Conservation (phyloP, 2,888 invertebrate species). For the Esperia sulphurella region DNA sequence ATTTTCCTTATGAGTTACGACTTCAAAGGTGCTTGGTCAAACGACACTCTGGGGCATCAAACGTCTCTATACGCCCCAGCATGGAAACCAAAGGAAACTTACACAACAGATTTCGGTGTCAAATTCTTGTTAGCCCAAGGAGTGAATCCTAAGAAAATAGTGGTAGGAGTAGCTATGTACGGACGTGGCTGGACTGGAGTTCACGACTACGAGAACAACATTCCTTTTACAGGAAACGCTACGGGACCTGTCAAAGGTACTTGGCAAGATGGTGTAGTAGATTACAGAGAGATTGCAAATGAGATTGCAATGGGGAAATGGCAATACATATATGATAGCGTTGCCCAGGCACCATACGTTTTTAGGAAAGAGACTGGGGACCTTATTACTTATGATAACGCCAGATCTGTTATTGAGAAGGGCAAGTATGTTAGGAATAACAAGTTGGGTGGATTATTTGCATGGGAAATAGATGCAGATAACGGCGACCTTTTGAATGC, state of each 20-base stretch:
- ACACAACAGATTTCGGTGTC: constrained; percentile 72
- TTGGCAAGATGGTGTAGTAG: constrained; percentile 73
- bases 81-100: constrained; percentile 67
- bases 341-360: constrained; percentile 71
- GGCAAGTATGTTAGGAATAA: constrained; percentile 71
- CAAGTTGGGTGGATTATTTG: constrained; percentile 66
- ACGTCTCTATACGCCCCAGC: constrained; percentile 61
- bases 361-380: constrained; percentile 65
- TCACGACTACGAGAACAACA: constrained; percentile 48
- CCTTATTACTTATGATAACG: constrained; percentile 66
- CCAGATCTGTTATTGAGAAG: constrained; percentile 67
- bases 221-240: constrained; percentile 68
- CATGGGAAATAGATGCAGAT: constrained; percentile 73
- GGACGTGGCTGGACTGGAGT: constrained; percentile 74
- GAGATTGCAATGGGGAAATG: constrained; percentile 64
- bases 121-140: constrained; percentile 67
- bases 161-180: constrained; percentile 72
- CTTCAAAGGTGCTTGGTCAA: constrained; percentile 74
- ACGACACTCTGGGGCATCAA: constrained; percentile 68
- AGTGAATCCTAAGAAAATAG: constrained; percentile 64
- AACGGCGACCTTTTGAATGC: constrained; percentile 70
- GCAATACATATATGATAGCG: constrained; percentile 68
- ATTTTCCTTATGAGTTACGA: constrained; percentile 75
- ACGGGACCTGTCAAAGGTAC: constrained; percentile 69
- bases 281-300: constrained; percentile 66